Conservation (phyloP, 2,113 vertebrate genomes). For the Pseudorasbora parva region DNA sequence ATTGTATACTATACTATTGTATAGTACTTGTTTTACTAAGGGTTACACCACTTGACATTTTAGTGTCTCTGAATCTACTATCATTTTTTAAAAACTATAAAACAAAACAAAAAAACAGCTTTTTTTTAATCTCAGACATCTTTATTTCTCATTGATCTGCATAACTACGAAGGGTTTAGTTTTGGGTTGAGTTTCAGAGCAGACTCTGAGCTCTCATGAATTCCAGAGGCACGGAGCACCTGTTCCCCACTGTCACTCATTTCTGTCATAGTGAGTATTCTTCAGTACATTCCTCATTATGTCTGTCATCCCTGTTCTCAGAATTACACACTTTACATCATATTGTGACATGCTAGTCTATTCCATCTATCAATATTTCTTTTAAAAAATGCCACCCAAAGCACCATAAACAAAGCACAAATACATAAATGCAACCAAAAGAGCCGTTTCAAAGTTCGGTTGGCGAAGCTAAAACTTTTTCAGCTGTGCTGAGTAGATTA, state of each 20-base stretch:
- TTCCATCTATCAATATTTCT: constrained; percentile 5
- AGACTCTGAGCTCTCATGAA: constrained; percentile 23
- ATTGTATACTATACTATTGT: too few species aligned
- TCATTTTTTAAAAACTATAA: neutral
- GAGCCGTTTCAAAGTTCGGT: neutral
- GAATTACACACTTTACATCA: constrained; percentile 82
- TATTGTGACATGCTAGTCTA: constrained; percentile 70
- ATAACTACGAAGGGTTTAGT: neutral
- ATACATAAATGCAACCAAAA: neutral
- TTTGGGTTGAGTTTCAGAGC: constrained; percentile 15
- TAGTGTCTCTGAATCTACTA: neutral
- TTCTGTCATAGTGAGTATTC: constrained; percentile 79
- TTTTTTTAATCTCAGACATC: neutral
- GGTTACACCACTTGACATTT: neutral
- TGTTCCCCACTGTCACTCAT: constrained; percentile 72
- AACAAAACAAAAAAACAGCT: neutral
- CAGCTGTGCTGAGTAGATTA: constrained; percentile 16
- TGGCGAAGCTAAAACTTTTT: constrained; percentile 19
- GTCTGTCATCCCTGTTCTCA: constrained; percentile 87
- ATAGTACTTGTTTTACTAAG: neutral
- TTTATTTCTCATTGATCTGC: neutral
- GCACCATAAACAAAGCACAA: neutral
- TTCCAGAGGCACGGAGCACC: constrained; percentile 49
- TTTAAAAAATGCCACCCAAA: constrained; percentile 20
- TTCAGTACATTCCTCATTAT: constrained; percentile 82